Evolutionary conservation across 1,140 invertebrate species (phyloP), one percentile per base, ranked within the genome.

Genomic region (Drosophila punjabiensis): DNA sequence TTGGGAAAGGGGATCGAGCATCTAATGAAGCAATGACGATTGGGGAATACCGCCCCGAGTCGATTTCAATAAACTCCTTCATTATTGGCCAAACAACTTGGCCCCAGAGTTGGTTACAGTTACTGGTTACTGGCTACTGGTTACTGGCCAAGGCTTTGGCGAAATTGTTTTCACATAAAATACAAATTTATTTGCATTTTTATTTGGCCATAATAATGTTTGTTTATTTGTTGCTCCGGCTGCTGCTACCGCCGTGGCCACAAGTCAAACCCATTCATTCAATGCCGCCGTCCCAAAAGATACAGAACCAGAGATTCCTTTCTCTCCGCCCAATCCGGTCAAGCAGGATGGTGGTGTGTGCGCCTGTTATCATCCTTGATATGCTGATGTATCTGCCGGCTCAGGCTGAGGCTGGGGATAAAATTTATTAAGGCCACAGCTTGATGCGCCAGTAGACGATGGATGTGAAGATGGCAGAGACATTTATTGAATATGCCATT

Each of bases 111-210:
- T 55, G 43, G 67, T 56, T 56, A 37, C 58, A 67, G 68, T 79
- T 10, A 56, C 24, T 24, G 24, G 68, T 79, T 10, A 56, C 24
- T 24, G 24, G 24, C 24, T 24, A 24, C 80, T 59, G 67, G 73
- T 79, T 76, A 79, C 67, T 68, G 60, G 53, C 53, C 66, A 52
- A 67, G 76, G 69, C 73, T 85, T 76, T 76, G 73, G 66, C 78
- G 81, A 88, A 88, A 88, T 88, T 88, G 85, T 88, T 88, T 90
- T 88, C 85, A 67, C 85, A 88, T 88, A 88, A 88, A 88, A 88
- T 89, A 88, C 86, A 88, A 88, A 88, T 88, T 88, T 88, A 88
- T 88, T 88, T 88, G 86, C 85, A 88, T 88, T 88, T 88, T 88
- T 88, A 88, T 88, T 88, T 85, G 85, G 70, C 48, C 85, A 85